These are phyloP conservation scores for Saccostrea echinata DNA, from an alignment of 1,140 invertebrate genomes.

Conservation along the genomic window DNA sequence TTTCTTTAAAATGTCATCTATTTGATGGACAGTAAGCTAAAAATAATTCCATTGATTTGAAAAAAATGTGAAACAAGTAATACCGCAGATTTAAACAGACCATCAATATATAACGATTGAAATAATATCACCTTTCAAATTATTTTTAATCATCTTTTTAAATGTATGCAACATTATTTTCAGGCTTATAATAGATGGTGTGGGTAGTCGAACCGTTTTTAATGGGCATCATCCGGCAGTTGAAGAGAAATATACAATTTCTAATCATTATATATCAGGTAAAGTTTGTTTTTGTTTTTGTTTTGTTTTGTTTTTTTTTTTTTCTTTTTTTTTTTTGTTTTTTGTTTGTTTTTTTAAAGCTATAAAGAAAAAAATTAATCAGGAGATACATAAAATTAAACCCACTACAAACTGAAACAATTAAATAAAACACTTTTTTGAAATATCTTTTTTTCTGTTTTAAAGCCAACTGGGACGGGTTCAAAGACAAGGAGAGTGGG, in stretches of 20 bases:
- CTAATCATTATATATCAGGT: conserved; percentile 46
- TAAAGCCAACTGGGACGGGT: conserved; percentile 61
- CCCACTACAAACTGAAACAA: background rate
- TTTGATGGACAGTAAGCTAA: background rate
- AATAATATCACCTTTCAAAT: background rate
- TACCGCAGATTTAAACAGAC: background rate
- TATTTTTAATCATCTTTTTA: background rate
- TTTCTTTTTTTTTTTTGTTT: too few relatives aligned
- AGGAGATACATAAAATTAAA: background rate
- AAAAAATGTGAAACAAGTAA: background rate
- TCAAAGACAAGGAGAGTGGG: conserved; percentile 61
- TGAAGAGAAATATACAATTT: conserved; percentile 21
- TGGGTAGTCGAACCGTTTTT: background rate
- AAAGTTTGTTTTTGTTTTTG: background rate
- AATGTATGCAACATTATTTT: background rate
- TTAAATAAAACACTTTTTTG: background rate
- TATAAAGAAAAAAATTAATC: background rate
- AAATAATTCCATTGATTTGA: background rate
- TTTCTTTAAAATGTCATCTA: background rate
- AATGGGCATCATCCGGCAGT: conserved; percentile 22
- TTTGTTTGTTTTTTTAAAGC: background rate
- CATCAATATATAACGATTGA: background rate
- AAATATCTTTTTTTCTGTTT: conserved; percentile 20
- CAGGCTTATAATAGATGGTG: conserved; percentile 43
- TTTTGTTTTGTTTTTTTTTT: too few relatives aligned